Base-by-base conservation (phyloP, 2,797 vertebrate genomes). In the Sebastes iracundus region DNA sequence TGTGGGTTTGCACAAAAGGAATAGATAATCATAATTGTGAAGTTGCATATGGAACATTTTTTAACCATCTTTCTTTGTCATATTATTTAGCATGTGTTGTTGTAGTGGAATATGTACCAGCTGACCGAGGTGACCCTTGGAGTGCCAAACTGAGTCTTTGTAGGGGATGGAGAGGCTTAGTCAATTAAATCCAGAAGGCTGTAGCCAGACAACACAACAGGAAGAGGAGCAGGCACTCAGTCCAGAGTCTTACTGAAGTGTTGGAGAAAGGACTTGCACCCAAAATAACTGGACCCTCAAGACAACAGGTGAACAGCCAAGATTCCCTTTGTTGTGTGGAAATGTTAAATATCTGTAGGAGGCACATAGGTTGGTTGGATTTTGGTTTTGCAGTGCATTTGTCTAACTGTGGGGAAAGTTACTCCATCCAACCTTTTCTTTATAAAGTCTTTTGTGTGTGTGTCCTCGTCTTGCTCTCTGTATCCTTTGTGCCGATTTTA, bases 101-200 rank as follows among this genome's bases (percentile, higher is more conserved):
- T 65, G 56, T 53, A 3, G 32, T 13, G 71, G 35, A 58, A 13
- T 1, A 2, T 53, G 81, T 16, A 90, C 33, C 77, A 74, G 82
- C 77, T 88, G 77, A 86, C 69, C 16, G 71, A 56, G 85, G 60
- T 87, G 83, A 71, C 60, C 4, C 56, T 61, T 46, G 7, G 7
- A 86, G 59, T 46, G 80, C 79, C 84, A 73, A 79, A 79, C 13
- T 33, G 65, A 86, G 84, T 75, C 85, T 77, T 75, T 84, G 78
- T 55, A 82, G 75, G 78, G 90, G 90, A 86, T 73, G 86, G 84
- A 92, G 82, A 87, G 87, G 93, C 90, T 94, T 92, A 94, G 70
- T 78, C 71, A 76, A 84, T 89, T 93, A 92, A 93, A 93, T 93
- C 93, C 87, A 88, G 77, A n/a, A 81, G 86, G 60, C 87, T 83